These are phyloP conservation scores for Corapipo altera DNA, from an alignment of 2,113 vertebrate genomes.

Conservation along the genomic window DNA sequence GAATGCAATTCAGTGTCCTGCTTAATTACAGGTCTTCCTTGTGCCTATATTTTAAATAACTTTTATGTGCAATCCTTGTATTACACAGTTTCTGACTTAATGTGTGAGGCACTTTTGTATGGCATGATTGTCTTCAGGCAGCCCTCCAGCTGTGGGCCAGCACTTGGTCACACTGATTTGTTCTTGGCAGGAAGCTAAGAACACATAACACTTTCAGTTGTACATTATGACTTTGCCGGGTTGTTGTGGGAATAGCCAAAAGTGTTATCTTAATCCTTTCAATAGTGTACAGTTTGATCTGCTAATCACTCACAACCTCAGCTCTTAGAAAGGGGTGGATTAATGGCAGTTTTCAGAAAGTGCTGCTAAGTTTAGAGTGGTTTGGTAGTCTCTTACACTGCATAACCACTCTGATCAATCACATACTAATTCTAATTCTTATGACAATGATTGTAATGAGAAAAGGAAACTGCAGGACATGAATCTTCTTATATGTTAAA, in stretches of 20 bases:
- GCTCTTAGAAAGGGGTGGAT: not conserved
- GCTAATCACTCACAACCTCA: not conserved
- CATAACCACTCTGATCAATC: not conserved
- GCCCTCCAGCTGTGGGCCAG: constrained; percentile 4
- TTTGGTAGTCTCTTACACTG: not conserved
- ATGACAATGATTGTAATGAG: not conserved
- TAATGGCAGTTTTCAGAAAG: constrained; percentile 3
- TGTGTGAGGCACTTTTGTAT: not conserved
- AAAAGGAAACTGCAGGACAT: constrained; percentile 22
- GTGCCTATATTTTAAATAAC: not conserved
- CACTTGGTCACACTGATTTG: constrained; percentile 16
- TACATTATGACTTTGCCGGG: not conserved
- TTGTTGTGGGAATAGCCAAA: not conserved
- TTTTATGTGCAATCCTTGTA: not conserved
- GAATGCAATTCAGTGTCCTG: not conserved
- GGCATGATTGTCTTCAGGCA: not conserved
- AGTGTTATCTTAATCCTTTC: not conserved
- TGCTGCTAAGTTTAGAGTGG: not conserved
- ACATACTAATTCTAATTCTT: not conserved
- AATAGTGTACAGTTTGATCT: not conserved
- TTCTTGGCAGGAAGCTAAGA: constrained; percentile 7
- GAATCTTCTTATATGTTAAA: constrained; percentile 2
- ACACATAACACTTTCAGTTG: not conserved
- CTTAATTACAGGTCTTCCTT: not conserved
- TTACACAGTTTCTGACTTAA: not conserved